These are phyloP conservation scores for Limnodromus scolopaceus DNA, from an alignment of 2,797 vertebrate species.

Conservation along the genomic window DNA sequence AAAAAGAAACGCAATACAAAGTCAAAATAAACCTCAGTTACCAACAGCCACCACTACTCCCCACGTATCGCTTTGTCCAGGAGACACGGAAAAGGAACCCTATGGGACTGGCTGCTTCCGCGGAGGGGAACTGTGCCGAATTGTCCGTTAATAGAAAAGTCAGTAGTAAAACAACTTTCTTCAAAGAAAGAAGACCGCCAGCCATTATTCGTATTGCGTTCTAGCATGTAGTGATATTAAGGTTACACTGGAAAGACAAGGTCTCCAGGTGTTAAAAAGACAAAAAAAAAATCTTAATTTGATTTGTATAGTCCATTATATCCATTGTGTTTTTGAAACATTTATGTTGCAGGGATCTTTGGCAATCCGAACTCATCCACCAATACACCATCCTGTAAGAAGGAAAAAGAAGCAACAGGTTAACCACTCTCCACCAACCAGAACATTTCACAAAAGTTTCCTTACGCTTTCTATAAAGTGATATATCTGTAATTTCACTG, in stretches of 20 bases:
- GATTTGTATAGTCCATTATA: conserved; percentile 10
- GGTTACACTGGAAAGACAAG: conserved; percentile 77
- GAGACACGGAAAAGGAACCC: conserved; percentile 40
- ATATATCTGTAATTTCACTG: not conserved
- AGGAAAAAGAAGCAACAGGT: not conserved
- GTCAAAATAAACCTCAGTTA: conserved; percentile 63
- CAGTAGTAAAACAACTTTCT: conserved; percentile 62
- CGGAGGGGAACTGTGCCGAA: not conserved
- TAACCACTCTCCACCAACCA: not conserved
- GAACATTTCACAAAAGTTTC: not conserved
- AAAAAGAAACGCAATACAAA: conserved; percentile 48
- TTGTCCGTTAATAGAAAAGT: conserved; percentile 70
- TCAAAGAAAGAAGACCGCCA: conserved; percentile 55
- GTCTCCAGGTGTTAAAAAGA: conserved; percentile 76
- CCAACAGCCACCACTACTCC: conserved; percentile 60
- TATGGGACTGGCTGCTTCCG: conserved; percentile 35
- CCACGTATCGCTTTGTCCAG: conserved; percentile 37
- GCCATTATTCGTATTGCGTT: conserved; percentile 25
- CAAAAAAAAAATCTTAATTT: conserved; percentile 69
- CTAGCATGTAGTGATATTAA: conserved; percentile 74
- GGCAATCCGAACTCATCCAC: conserved; percentile 98
- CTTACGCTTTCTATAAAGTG: not conserved
- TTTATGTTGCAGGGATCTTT: conserved; percentile 95
- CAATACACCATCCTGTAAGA: conserved; percentile 91
- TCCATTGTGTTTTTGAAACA: conserved; percentile 23